phyloP scores from a whole-genome alignment of 2,113 vertebrate species.

The Etheostoma cragini region DNA sequence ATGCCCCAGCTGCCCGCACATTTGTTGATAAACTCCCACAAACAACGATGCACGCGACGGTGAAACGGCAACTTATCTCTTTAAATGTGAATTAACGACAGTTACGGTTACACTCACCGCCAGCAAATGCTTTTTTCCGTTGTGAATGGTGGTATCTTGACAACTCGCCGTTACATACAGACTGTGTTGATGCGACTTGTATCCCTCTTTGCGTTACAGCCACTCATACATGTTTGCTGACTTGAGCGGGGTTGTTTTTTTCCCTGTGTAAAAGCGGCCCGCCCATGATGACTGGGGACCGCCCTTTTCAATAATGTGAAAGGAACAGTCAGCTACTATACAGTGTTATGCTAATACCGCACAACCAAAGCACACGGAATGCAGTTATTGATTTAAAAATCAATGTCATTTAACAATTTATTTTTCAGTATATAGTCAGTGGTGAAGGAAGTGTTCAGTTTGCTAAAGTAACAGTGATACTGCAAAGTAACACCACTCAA shows the following conservation, averaged over 20 bases:
- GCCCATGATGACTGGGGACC: conserved; percentile 33
- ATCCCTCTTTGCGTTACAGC: conserved; percentile 61
- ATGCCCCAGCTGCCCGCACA: conserved; percentile 45
- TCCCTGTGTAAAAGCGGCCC: conserved; percentile 36
- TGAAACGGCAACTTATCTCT: too few relatives aligned
- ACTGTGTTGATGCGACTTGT: conserved; percentile 38
- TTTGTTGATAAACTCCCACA: conserved; percentile 50
- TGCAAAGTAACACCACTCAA: background rate
- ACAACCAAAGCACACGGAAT: background rate
- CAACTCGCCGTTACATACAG: conserved; percentile 35
- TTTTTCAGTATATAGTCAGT: background rate
- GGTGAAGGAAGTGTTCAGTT: fast-evolving
- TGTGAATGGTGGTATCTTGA: conserved; percentile 77
- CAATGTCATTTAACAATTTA: too few relatives aligned
- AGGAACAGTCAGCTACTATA: conserved; percentile 32
- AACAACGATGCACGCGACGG: background rate
- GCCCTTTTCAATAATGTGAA: conserved; percentile 48
- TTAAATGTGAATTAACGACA: background rate
- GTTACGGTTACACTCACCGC: conserved; percentile 72
- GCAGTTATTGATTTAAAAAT: background rate
- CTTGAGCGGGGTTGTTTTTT: conserved; percentile 34
- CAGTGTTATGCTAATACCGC: conserved; percentile 67
- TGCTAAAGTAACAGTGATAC: background rate
- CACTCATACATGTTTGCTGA: conserved; percentile 65
- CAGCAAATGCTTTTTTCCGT: conserved; percentile 69